phyloP scores from a whole-genome alignment of 2,113 vertebrate species.

The Bos javanicus region DNA sequence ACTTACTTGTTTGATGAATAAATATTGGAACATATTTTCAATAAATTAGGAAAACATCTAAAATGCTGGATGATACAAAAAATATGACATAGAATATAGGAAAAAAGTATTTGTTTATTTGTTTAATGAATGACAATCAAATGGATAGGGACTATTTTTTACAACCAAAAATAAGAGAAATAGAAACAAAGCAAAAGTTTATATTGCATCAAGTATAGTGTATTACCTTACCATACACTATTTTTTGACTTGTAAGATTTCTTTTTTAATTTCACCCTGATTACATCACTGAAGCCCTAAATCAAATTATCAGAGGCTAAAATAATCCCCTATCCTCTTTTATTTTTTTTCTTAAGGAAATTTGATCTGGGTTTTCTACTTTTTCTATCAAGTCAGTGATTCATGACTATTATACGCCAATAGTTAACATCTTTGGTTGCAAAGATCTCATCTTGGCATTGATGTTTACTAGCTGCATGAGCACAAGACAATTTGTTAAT shows the following conservation, averaged over 20 bases:
- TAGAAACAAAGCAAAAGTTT: constrained; percentile 25
- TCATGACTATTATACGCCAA: background rate
- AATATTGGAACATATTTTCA: background rate
- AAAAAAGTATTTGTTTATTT: background rate
- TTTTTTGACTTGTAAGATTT: background rate
- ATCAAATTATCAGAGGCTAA: background rate
- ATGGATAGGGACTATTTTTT: constrained; percentile 36
- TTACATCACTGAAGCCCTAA: background rate
- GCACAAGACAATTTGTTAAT: background rate
- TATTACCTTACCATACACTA: background rate
- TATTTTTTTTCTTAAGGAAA: background rate
- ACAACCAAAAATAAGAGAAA: background rate
- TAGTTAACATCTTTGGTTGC: background rate
- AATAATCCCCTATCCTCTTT: background rate
- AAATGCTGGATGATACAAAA: background rate
- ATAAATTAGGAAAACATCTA: background rate
- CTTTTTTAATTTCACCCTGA: background rate
- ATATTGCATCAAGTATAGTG: background rate
- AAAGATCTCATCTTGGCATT: background rate
- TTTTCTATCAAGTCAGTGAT: background rate
- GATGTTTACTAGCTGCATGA: background rate
- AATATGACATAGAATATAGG: background rate
- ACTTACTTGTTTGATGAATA: background rate
- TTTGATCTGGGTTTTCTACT: background rate
- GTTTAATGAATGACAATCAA: background rate